Evolutionary conservation across 1,140 invertebrate genomes (phyloP).

Genomic region (Drosophila equinoxialis): DNA sequence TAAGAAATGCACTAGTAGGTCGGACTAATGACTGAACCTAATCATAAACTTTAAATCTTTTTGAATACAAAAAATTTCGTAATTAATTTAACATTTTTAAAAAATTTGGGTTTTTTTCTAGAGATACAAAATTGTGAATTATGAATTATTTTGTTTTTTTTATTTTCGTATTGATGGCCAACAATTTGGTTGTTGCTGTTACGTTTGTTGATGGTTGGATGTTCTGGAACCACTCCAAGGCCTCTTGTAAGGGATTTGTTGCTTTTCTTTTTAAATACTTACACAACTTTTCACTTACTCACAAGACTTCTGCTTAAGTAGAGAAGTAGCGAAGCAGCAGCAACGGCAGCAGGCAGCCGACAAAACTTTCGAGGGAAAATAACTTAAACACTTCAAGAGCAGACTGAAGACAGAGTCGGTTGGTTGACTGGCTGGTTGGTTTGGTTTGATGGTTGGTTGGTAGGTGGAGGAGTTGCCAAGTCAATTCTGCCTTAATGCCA

Average conservation of each 20-base stretch:
- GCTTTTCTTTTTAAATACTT: conserved; percentile 47
- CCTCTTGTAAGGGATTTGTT: conserved; percentile 48
- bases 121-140: background rate
- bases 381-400: conserved; percentile 37
- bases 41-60: too few relatives aligned
- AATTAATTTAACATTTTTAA: too few relatives aligned
- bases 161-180: background rate
- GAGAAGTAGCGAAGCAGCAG: conserved; percentile 1
- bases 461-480: conserved; percentile 17
- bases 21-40: too few relatives aligned
- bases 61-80: too few relatives aligned
- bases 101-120: background rate
- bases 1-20: too few relatives aligned
- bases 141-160: background rate
- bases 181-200: background rate
- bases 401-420: conserved; percentile 31
- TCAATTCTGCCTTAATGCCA: conserved; percentile 8
- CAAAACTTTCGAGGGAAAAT: conserved; percentile 48
- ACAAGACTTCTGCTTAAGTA: conserved; percentile 48
- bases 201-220: background rate
- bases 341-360: background rate
- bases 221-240: conserved; percentile 22
- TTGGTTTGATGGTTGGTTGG: background rate
- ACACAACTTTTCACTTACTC: conserved; percentile 56
- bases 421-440: background rate